Evolutionary conservation across 2,797 vertebrate genomes (phyloP).

Genomic region (Smutsia gigantea): DNA sequence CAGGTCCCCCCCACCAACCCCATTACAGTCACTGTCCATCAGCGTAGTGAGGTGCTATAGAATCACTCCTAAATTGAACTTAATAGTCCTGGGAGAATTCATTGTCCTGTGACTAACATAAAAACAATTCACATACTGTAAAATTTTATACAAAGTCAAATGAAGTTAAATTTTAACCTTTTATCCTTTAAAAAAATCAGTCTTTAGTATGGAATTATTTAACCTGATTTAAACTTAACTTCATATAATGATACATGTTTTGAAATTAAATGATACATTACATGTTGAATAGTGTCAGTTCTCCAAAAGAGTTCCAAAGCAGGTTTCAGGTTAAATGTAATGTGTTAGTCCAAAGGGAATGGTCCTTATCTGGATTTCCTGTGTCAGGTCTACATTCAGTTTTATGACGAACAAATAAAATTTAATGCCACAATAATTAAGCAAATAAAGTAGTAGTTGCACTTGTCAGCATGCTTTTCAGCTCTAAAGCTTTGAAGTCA

Average conservation of each 20-base stretch:
- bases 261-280: background rate
- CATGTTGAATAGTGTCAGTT: background rate
- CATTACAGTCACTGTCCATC: too few relatives aligned
- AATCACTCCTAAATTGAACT: background rate
- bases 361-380: background rate
- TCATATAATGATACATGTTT: background rate
- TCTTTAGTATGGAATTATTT: background rate
- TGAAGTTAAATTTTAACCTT: constrained; percentile 27
- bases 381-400: background rate
- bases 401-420: constrained; percentile 53
- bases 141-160: background rate
- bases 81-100: background rate
- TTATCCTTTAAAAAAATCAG: background rate
- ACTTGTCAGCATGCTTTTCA: constrained; percentile 43
- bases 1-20: too few relatives aligned
- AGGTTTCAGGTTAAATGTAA: constrained; percentile 10
- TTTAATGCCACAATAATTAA: constrained; percentile 15
- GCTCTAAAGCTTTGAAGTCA: constrained; percentile 64
- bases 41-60: too few relatives aligned
- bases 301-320: constrained; percentile 13
- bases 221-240: background rate
- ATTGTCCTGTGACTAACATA: background rate
- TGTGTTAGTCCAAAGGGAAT: background rate
- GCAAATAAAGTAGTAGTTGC: background rate
- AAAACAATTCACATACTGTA: background rate